Evolutionary conservation across 1,140 invertebrate species (phyloP).

Genomic region (Epicauta chinensis): DNA sequence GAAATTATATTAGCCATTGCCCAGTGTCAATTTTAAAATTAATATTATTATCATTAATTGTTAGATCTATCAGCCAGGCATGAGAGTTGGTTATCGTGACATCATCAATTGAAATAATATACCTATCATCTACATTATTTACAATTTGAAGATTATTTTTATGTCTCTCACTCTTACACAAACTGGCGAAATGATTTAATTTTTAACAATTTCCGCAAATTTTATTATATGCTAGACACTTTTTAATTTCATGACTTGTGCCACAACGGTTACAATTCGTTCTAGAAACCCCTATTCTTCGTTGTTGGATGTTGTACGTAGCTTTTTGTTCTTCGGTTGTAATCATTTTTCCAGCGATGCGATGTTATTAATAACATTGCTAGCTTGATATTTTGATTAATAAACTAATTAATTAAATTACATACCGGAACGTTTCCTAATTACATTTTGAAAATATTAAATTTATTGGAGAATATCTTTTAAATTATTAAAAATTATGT

Average conservation of each 20-base stretch:
- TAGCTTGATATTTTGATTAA: slow-evolving; percentile 16
- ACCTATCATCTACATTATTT: slow-evolving; percentile 5
- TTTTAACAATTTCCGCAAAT: slow-evolving; percentile 23
- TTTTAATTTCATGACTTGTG: slow-evolving; percentile 8
- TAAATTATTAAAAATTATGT: too few relatives aligned
- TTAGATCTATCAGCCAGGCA: slow-evolving; percentile 19
- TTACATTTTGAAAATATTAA: too few relatives aligned
- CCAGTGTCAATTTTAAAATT: slow-evolving; percentile 24
- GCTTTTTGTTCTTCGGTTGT: neutral
- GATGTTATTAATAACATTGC: neutral
- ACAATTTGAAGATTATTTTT: slow-evolving; percentile 6
- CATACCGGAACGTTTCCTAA: too few relatives aligned
- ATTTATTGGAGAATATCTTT: too few relatives aligned
- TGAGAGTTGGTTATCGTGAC: slow-evolving; percentile 1
- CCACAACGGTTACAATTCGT: slow-evolving; percentile 8
- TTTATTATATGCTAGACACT: slow-evolving; percentile 24
- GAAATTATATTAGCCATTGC: slow-evolving; percentile 23
- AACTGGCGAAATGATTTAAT: slow-evolving; percentile 22
- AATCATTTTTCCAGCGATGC: neutral
- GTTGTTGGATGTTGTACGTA: neutral
- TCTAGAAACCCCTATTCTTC: neutral
- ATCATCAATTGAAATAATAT: slow-evolving; percentile 4
- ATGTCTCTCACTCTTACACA: slow-evolving; percentile 11
- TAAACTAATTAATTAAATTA: too few relatives aligned
- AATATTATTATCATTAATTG: slow-evolving; percentile 18